Evolutionary conservation across 2,797 vertebrate genomes (phyloP).

Genomic region (Choloepus didactylus): DNA sequence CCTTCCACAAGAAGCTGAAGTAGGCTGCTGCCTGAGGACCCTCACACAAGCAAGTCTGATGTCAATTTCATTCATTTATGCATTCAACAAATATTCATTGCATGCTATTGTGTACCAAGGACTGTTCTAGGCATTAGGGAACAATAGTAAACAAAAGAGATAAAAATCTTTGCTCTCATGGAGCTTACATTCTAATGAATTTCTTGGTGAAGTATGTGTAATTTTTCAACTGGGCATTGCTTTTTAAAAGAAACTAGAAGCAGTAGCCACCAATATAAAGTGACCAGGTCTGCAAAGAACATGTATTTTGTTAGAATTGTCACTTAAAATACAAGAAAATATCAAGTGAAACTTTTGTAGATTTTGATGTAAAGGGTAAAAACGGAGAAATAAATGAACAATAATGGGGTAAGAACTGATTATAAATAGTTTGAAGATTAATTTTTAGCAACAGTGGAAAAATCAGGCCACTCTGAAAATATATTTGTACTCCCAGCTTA

Average conservation of each 20-base stretch:
- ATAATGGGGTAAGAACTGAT: neutral
- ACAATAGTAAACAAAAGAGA: neutral
- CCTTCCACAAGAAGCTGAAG: neutral
- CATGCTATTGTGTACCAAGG: neutral
- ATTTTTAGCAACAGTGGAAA: constrained; percentile 8
- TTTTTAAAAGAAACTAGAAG: neutral
- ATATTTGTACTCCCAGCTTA: neutral
- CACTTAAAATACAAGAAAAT: neutral
- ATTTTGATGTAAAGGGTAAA: neutral
- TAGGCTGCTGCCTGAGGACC: neutral
- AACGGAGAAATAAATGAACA: neutral
- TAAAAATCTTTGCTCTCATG: neutral
- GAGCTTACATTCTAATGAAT: constrained; percentile 17
- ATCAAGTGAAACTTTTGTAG: neutral
- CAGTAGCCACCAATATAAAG: neutral
- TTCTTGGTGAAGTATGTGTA: neutral
- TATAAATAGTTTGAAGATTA: neutral
- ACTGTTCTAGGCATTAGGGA: neutral
- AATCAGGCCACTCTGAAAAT: neutral
- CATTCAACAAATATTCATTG: neutral
- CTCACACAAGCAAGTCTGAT: neutral
- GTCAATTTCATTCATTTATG: neutral
- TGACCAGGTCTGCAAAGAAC: neutral
- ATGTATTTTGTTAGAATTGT: neutral
- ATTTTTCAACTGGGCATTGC: constrained; percentile 14